Conservation (phyloP, 2,113 vertebrate species). For the Leptosomus discolor region DNA sequence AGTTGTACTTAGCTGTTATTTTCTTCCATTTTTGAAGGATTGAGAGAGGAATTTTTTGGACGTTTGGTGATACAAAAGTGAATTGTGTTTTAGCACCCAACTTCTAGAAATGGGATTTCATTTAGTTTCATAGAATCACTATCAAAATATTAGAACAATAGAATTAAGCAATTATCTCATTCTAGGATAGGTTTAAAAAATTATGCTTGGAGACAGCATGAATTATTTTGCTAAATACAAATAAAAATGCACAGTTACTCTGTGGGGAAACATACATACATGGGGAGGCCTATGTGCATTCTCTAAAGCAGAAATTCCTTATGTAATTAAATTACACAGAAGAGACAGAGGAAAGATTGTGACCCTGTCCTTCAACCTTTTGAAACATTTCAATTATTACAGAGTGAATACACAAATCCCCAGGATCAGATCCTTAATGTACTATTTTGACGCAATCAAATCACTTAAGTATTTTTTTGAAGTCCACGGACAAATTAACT, state of each 20-base stretch:
- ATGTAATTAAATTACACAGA: neutral
- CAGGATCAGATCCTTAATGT: neutral
- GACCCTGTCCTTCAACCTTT: neutral
- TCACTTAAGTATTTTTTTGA: neutral
- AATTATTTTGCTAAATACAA: neutral
- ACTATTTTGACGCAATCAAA: neutral
- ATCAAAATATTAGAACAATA: neutral
- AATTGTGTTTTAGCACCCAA: neutral
- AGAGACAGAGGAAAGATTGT: neutral
- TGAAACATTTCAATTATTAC: neutral
- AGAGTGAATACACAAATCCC: neutral
- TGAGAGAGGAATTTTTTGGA: neutral
- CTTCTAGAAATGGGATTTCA: neutral
- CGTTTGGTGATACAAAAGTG: neutral
- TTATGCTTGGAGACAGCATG: neutral
- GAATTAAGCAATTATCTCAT: neutral
- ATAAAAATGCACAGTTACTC: neutral
- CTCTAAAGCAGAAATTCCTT: neutral
- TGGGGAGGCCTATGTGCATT: neutral
- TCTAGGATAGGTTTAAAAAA: neutral
- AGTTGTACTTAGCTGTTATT: neutral
- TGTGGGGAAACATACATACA: accelerated
- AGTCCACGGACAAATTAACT: neutral
- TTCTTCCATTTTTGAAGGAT: neutral
- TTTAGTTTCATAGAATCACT: neutral